Percentiles rank a stretch among this genome's conserved stretches.
Conservation (phyloP, 1,140 invertebrate genomes). For the Camponotus vicinus region DNA sequence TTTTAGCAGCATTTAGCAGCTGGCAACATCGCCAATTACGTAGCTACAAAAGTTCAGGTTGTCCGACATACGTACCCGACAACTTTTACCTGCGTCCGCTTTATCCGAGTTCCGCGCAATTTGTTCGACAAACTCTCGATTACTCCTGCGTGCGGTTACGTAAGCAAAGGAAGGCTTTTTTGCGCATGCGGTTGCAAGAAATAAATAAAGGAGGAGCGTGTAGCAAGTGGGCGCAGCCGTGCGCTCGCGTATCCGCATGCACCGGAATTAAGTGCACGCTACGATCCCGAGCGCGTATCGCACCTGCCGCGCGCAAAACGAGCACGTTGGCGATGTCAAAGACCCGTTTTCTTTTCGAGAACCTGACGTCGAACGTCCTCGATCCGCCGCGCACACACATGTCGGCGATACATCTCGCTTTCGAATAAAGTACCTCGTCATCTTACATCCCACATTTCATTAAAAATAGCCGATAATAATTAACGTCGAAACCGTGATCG, state of each 20-base stretch:
- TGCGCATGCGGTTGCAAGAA: constrained; percentile 34
- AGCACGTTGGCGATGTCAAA: constrained; percentile 41
- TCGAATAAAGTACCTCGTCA: background rate
- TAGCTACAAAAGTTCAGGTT: constrained; percentile 10
- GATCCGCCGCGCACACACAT: background rate
- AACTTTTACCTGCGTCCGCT: constrained; percentile 7
- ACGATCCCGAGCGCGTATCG: constrained; percentile 48
- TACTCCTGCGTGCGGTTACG: constrained; percentile 51
- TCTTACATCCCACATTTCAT: background rate
- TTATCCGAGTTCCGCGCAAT: constrained; percentile 29
- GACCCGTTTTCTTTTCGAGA: constrained; percentile 47
- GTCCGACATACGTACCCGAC: background rate
- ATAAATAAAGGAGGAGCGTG: constrained; percentile 47
- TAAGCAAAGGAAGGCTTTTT: constrained; percentile 34
- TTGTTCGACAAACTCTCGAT: constrained; percentile 42
- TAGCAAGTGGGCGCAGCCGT: constrained; percentile 31
- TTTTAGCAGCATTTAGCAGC: background rate
- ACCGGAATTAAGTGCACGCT: constrained; percentile 71
- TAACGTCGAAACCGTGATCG: no score
- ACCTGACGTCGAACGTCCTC: constrained; percentile 37
- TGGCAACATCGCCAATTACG: background rate
- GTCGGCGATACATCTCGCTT: constrained; percentile 13
- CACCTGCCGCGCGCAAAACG: constrained; percentile 67
- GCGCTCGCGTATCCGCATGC: constrained; percentile 39
- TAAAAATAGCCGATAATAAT: background rate